Conservation (phyloP, 2,888 invertebrate genomes). For the Synergus gifuensis region DNA sequence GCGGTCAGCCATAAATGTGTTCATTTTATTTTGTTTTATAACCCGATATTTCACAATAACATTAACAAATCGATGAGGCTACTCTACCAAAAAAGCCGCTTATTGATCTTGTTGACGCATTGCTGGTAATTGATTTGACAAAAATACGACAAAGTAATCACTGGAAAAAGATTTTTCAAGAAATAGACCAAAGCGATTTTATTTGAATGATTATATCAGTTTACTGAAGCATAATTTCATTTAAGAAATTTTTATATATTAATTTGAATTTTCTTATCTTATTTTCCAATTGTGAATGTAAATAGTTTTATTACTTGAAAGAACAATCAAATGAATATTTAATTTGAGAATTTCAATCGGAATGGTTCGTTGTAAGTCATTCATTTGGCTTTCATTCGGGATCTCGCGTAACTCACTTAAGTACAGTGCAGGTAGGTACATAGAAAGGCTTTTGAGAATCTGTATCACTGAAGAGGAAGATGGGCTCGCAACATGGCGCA, state of each 20-base stretch:
- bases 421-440: neutral
- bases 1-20: constrained; percentile 62
- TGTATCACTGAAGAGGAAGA: constrained; percentile 59
- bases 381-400: neutral
- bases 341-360: neutral
- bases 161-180: neutral
- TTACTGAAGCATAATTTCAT: neutral
- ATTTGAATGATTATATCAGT: neutral
- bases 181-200: neutral
- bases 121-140: neutral
- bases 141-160: neutral
- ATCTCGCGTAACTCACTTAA: neutral
- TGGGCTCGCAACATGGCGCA: constrained; percentile 56
- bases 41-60: neutral
- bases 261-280: neutral
- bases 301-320: neutral
- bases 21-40: constrained; percentile 45
- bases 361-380: constrained; percentile 8
- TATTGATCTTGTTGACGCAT: neutral
- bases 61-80: constrained; percentile 5
- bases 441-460: constrained; percentile 46
- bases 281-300: neutral
- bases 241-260: neutral
- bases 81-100: neutral
- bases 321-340: neutral